phyloP scores from a whole-genome alignment of 1,140 invertebrate genomes.

The Bacillus rossius region DNA sequence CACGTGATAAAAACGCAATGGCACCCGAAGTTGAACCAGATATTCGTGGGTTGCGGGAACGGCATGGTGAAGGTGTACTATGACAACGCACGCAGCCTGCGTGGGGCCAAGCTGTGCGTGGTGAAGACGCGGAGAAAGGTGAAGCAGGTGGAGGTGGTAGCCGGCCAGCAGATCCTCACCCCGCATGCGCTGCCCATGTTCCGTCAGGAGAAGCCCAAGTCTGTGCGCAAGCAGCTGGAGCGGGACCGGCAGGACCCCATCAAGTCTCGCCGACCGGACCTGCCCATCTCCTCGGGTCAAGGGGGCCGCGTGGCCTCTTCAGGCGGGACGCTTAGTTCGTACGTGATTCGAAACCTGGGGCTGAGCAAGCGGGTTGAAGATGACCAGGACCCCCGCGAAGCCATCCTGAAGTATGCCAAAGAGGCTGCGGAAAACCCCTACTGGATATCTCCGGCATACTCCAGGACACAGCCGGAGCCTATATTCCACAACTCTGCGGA shows the following conservation, averaged over 20 bases:
- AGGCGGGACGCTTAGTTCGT: slow-evolving; percentile 94
- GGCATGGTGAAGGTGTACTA: slow-evolving; percentile 89
- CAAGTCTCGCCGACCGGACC: slow-evolving; percentile 86
- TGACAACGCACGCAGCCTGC: slow-evolving; percentile 74
- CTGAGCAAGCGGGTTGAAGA: slow-evolving; percentile 90
- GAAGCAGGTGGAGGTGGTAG: slow-evolving; percentile 79
- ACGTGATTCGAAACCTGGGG: slow-evolving; percentile 93
- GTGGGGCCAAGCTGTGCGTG: slow-evolving; percentile 89
- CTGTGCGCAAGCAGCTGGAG: slow-evolving; percentile 86
- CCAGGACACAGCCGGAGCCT: slow-evolving; percentile 73
- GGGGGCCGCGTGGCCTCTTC: slow-evolving; percentile 92
- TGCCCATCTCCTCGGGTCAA: slow-evolving; percentile 90
- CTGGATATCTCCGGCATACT: slow-evolving; percentile 91
- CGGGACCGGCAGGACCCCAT: slow-evolving; percentile 88
- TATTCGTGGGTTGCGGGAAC: slow-evolving; percentile 89
- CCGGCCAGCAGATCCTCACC: slow-evolving; percentile 92
- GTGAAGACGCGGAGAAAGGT: slow-evolving; percentile 73
- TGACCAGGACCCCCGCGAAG: slow-evolving; percentile 94
- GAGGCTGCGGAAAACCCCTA: slow-evolving; percentile 96
- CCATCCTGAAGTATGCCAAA: slow-evolving; percentile 95
- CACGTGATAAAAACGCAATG: slow-evolving; percentile 87
- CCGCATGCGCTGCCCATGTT: slow-evolving; percentile 96
- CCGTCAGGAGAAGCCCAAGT: slow-evolving; percentile 84
- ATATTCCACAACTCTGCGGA: slow-evolving; percentile 56
- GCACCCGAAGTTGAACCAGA: slow-evolving; percentile 97